phyloP scores from a whole-genome alignment of 2,797 vertebrate genomes.

The Hippopotamyrus pictus region DNA sequence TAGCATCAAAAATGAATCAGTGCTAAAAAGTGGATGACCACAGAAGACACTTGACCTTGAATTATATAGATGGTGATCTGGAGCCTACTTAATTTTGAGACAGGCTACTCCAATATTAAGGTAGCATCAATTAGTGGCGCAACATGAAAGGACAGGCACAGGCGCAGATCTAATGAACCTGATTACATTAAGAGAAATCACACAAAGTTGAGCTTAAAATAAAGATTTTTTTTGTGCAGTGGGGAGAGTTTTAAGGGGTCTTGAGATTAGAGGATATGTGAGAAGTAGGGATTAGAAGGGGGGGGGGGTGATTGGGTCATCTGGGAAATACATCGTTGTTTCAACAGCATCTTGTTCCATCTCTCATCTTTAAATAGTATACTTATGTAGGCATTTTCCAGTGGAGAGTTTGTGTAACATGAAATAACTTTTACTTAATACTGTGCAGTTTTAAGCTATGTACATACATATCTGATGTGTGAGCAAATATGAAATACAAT shows the following conservation, averaged over 20 bases:
- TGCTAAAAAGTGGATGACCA: neutral
- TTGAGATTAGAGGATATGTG: neutral
- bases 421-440: neutral
- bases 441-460: neutral
- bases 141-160: neutral
- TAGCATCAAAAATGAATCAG: neutral
- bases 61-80: neutral
- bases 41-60: neutral
- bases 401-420: neutral
- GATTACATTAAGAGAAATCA: neutral
- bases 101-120: neutral
- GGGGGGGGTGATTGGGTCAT: neutral
- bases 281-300: neutral
- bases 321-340: neutral
- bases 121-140: neutral
- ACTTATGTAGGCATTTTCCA: neutral
- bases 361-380: neutral
- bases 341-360: neutral
- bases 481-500: no score
- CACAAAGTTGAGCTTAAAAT: neutral
- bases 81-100: neutral
- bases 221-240: neutral
- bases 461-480: neutral
- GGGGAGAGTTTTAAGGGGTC: neutral
- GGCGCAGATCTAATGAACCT: neutral